Evolutionary conservation across 2,888 invertebrate genomes (phyloP), one percentile per base, ranked within the genome.

Genomic region (Papilio demoleus): DNA sequence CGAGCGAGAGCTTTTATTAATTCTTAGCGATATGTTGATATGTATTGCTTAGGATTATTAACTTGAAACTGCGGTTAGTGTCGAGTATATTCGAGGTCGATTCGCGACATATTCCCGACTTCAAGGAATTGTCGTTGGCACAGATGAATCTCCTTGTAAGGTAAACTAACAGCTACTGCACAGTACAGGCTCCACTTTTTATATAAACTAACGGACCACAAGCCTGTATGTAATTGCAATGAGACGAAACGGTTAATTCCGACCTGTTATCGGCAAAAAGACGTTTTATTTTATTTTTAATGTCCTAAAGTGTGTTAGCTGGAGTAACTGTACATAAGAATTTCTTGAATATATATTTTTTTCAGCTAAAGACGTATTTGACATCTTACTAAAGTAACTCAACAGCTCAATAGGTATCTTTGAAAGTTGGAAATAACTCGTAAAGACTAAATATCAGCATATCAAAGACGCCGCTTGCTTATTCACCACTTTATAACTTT

Each of bases 81-180:
- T 31, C 31, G 12, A 2, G 12, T 0, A 31, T 56, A 31, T 67
- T 68, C 56, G 59, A 42, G 65, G 64, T 60, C 60, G 62, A 17
- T 2, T 27, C 11, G 36, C 19, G 60, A 68, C 70, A 53, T 60
- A 60, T 71, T 63, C 50, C 64, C 70, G 40, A 45, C 60, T 59
- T 62, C 63, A 17, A 47, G 50, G 67, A 67, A 71, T 65, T 27
- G 19, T 56, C 19, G 47, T 27, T 40, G 31, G 73, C 71, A 66
- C 63, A 70, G 69, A 71, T 70, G 63, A 68, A 70, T 70, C 31
- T 38, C 78, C 77, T 66, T 76, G 78, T 79, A 81, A 74, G 78
- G 81, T 71, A 42, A 70, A 68, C 68, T 81, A 80, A 80, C 83
- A 80, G 80, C 82, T 79, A 31, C 40, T 27, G 42, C 31, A 53